Evolutionary conservation across 2,888 invertebrate species (phyloP).

Genomic region (Carpatolechia fugitivella): DNA sequence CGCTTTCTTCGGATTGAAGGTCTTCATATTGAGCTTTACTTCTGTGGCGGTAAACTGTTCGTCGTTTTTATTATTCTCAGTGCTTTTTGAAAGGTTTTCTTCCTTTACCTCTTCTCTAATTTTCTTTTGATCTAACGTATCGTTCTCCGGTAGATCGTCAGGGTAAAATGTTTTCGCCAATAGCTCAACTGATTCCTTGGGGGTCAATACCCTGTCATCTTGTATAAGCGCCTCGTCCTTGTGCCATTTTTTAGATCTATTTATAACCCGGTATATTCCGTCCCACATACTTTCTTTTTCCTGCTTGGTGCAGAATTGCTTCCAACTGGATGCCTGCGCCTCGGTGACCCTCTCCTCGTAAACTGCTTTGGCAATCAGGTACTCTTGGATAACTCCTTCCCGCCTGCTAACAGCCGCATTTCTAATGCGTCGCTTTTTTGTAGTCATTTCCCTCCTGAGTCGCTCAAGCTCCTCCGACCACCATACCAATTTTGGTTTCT

Average conservation of each 20-base stretch:
- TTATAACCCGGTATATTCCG: not conserved
- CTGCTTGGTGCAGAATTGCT: not conserved
- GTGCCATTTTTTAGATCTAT: not conserved
- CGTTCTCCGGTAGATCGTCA: not conserved
- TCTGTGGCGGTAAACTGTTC: too few species aligned
- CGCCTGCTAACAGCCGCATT: not conserved
- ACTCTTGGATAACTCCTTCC: not conserved
- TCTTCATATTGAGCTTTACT: too few species aligned
- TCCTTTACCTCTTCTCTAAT: not conserved
- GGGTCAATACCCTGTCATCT: not conserved
- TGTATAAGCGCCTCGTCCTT: not conserved
- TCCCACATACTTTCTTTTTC: not conserved
- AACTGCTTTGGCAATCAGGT: not conserved
- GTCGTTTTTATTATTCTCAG: too few species aligned
- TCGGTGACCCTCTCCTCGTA: not conserved
- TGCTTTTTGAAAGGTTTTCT: too few species aligned
- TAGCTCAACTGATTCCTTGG: not conserved
- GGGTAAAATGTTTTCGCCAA: not conserved
- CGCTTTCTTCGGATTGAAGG: too few species aligned
- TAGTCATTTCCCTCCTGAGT: not conserved
- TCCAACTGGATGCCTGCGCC: not conserved
- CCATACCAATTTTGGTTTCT: not conserved
- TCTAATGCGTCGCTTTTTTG: not conserved
- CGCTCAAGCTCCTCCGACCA: slow-evolving; percentile 3
- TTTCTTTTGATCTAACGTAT: not conserved